Conservation (phyloP, 2,888 invertebrate species). For the Strigamia maritima region DNA sequence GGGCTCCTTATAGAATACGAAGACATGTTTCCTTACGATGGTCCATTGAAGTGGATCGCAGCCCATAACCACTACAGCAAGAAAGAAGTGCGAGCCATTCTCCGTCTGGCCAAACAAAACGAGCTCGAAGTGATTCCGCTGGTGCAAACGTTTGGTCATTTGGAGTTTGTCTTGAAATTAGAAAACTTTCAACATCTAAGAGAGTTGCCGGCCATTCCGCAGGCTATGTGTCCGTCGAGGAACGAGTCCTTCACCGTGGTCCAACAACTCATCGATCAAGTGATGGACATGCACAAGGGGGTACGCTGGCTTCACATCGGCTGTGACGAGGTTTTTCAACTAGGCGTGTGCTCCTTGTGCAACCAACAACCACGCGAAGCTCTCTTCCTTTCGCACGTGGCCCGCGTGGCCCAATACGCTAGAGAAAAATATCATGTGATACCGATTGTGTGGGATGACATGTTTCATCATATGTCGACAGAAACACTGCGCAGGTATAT, state of each 20-base stretch:
- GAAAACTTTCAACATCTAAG: slow-evolving; percentile 63
- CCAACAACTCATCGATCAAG: slow-evolving; percentile 51
- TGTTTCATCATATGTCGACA: slow-evolving; percentile 65
- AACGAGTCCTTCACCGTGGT: slow-evolving; percentile 50
- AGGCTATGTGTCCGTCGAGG: slow-evolving; percentile 58
- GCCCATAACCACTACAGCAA: slow-evolving; percentile 54
- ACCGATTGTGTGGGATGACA: slow-evolving; percentile 76
- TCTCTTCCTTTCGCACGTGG: slow-evolving; percentile 57
- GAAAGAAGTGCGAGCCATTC: slow-evolving; percentile 48
- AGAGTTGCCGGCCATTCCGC: slow-evolving; percentile 65
- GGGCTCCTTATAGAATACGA: slow-evolving; percentile 63
- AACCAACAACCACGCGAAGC: slow-evolving; percentile 44
- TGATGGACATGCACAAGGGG: slow-evolving; percentile 49
- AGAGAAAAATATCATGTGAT: slow-evolving; percentile 60
- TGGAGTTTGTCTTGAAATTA: slow-evolving; percentile 71
- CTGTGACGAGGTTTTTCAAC: slow-evolving; percentile 70
- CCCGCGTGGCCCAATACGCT: slow-evolving; percentile 61
- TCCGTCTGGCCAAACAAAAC: slow-evolving; percentile 49
- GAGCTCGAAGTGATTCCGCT: slow-evolving; percentile 59
- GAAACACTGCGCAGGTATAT: slow-evolving; percentile 55
- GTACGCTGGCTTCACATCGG: slow-evolving; percentile 63
- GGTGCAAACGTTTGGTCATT: slow-evolving; percentile 58
- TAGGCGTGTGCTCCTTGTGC: slow-evolving; percentile 66
- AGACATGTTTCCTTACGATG: slow-evolving; percentile 62
- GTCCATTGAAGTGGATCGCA: slow-evolving; percentile 51